Percentiles rank a stretch among this genome's conserved stretches.
phyloP scores from a whole-genome alignment of 37 sponge, comb jelly and placozoan species.

The Spongilla lacustris region DNA sequence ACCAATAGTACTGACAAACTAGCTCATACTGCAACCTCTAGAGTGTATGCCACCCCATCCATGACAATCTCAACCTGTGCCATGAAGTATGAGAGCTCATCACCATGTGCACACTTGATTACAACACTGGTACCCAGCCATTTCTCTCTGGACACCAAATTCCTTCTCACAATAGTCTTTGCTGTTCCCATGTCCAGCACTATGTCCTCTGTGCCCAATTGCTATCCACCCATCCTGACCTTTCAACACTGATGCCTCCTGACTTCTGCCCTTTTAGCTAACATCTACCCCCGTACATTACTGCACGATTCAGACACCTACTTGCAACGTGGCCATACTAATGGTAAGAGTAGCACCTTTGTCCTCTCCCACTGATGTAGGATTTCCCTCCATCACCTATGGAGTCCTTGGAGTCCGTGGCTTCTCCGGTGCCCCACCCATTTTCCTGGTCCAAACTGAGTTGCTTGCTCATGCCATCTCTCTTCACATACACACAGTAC shows the following conservation, averaged over 20 bases:
- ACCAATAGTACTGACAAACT: background rate
- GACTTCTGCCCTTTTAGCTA: background rate
- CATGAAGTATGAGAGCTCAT: background rate
- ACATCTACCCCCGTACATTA: background rate
- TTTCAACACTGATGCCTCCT: background rate
- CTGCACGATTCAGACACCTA: background rate
- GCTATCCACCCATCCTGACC: background rate
- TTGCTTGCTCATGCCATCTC: no score
- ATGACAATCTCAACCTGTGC: background rate
- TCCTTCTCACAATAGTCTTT: background rate
- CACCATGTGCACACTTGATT: background rate
- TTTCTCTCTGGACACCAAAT: background rate
- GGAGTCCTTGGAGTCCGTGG: no score
- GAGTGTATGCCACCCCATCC: no score
- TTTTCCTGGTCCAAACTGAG: no score
- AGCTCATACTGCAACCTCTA: no score
- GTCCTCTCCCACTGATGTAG: no score
- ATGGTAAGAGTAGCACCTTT: background rate
- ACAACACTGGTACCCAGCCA: background rate
- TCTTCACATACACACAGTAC: no score
- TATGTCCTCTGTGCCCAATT: background rate
- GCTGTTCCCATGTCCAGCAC: background rate
- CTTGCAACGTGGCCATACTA: background rate
- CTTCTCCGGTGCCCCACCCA: no score
- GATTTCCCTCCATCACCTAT: no score